Percentiles rank a stretch among this genome's conserved stretches.
Evolutionary conservation across 2,113 vertebrate species (phyloP).

Genomic region (Emydocephalus ijimae): DNA sequence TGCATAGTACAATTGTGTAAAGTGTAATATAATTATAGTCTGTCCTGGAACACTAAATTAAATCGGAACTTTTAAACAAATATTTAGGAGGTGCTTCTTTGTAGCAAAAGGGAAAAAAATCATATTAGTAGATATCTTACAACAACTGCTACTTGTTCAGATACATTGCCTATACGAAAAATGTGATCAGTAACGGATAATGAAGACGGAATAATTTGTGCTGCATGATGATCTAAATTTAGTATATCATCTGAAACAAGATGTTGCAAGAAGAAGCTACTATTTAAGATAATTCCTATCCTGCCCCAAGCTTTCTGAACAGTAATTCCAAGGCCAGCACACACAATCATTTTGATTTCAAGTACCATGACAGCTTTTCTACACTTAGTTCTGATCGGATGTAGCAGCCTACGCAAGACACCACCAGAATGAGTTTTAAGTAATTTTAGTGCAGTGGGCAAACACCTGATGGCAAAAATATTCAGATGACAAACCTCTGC

Average conservation of each 20-base stretch:
- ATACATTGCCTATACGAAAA: neutral
- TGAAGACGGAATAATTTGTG: neutral
- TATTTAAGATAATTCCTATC: constrained; percentile 2
- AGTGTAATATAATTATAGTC: neutral
- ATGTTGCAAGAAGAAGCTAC: neutral
- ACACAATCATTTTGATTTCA: neutral
- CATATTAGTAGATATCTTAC: neutral
- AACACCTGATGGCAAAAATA: neutral
- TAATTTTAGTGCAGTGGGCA: neutral
- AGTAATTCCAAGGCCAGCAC: neutral
- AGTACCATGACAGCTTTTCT: neutral
- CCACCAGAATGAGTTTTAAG: neutral
- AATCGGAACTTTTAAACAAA: neutral
- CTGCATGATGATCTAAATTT: neutral
- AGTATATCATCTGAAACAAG: neutral
- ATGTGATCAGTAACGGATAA: neutral
- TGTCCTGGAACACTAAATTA: neutral
- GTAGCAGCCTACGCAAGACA: neutral
- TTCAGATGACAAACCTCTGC: neutral
- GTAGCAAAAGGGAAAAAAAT: neutral
- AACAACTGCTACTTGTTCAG: neutral
- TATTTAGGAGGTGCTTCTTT: neutral
- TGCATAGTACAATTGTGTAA: neutral
- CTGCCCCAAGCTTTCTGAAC: neutral
- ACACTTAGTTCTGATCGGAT: neutral